A percentile compares a stretch with the other conserved stretches of the same genome.
Conservation (phyloP, 1,140 invertebrate genomes). For the Ditylenchus dipsaci region DNA sequence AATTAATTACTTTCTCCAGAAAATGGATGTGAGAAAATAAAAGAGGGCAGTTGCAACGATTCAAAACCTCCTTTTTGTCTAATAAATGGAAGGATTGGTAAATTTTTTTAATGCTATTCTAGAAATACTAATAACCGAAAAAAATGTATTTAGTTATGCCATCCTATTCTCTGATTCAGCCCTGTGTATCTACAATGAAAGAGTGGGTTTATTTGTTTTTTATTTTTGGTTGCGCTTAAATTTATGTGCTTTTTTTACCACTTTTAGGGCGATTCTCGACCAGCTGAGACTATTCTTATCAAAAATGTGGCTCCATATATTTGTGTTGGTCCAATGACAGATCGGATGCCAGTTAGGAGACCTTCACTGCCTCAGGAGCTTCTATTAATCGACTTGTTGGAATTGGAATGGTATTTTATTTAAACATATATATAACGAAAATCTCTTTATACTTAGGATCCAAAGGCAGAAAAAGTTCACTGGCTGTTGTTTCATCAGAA, state of each 20-base stretch:
- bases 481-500: conserved; percentile 50
- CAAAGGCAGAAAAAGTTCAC: conserved; percentile 50
- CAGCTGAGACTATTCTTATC: conserved; percentile 36
- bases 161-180: conserved; percentile 40
- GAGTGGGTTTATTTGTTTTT: conserved; percentile 16
- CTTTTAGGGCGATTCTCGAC: conserved; percentile 42
- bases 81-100: conserved; percentile 37
- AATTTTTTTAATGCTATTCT: too few relatives aligned
- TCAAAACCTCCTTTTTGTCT: conserved; percentile 33
- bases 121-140: too few relatives aligned
- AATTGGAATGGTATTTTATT: conserved; percentile 49
- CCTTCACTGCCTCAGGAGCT: conserved; percentile 32
- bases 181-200: conserved; percentile 33
- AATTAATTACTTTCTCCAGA: too few relatives aligned
- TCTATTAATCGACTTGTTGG: conserved; percentile 52
- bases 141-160: conserved; percentile 3
- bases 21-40: conserved; percentile 41
- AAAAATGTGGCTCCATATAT: conserved; percentile 53
- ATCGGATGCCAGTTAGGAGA: conserved; percentile 43
- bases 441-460: too few relatives aligned
- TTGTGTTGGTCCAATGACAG: conserved; percentile 46
- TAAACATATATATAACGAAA: too few relatives aligned
- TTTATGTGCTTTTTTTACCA: neutral
- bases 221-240: neutral
- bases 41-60: conserved; percentile 42